Conservation (phyloP, 2,888 invertebrate genomes). For the Villa cingulata region DNA sequence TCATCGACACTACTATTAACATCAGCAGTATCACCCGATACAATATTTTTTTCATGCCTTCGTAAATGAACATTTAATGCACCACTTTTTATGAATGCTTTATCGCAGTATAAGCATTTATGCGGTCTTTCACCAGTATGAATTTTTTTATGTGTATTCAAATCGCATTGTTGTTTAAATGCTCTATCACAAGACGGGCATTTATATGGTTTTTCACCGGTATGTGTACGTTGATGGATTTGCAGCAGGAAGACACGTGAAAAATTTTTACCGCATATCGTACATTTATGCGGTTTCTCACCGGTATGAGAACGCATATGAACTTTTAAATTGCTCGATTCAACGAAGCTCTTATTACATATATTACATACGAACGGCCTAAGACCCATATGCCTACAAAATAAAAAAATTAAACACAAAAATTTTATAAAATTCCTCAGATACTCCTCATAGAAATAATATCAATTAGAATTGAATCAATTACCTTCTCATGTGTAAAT, state of each 20-base stretch:
- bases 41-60: too few species aligned
- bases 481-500: conserved; percentile 10
- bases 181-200: conserved; percentile 18
- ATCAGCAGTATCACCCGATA: too few species aligned
- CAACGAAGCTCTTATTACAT: conserved; percentile 26
- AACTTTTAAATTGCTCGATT: conserved; percentile 25
- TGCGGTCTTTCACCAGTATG: conserved; percentile 18
- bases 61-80: conserved; percentile 14
- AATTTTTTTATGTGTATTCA: conserved; percentile 16
- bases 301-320: conserved; percentile 29
- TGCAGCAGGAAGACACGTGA: conserved; percentile 25
- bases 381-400: background rate
- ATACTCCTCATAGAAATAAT: background rate
- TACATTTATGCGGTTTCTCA: conserved; percentile 27
- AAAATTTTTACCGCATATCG: conserved; percentile 26
- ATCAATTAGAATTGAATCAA: background rate
- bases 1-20: too few species aligned
- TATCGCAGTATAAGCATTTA: conserved; percentile 12
- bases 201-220: conserved; percentile 20
- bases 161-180: conserved; percentile 17
- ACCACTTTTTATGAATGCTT: conserved; percentile 16
- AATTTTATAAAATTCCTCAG: too few species aligned
- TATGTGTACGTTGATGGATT: conserved; percentile 39
- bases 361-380: conserved; percentile 18
- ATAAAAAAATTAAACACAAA: too few species aligned